Evolutionary conservation across 2,797 vertebrate genomes (phyloP).

Genomic region (Knipowitschia caucasica): DNA sequence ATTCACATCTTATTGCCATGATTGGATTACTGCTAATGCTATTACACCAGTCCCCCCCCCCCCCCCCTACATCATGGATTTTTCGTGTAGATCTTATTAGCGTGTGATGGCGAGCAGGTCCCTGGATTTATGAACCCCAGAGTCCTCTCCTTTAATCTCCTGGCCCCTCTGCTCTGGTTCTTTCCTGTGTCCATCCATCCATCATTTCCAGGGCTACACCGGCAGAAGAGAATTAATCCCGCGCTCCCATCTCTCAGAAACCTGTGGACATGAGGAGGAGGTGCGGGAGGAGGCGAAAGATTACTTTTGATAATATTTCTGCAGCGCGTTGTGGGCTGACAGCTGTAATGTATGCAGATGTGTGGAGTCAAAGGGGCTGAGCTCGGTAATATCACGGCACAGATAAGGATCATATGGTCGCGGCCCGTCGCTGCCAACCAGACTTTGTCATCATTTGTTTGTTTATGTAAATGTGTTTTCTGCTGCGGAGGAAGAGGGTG

Average conservation of each 20-base stretch:
- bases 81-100: conserved; percentile 74
- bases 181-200: conserved; percentile 77
- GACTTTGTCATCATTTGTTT: background rate
- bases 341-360: conserved; percentile 54
- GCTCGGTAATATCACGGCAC: conserved; percentile 23
- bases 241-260: conserved; percentile 75
- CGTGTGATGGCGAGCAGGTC: conserved; percentile 74
- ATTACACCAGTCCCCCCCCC: conserved; percentile 51
- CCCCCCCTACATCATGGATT: conserved; percentile 64
- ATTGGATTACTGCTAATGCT: conserved; percentile 74
- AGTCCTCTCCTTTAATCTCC: conserved; percentile 73
- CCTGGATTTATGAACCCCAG: conserved; percentile 77
- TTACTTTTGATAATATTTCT: conserved; percentile 76
- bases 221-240: conserved; percentile 79
- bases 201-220: conserved; percentile 78
- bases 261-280: conserved; percentile 55
- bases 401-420: conserved; percentile 20
- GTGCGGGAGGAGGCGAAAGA: conserved; percentile 30
- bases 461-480: conserved; percentile 10
- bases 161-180: conserved; percentile 37
- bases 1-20: conserved; percentile 73
- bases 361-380: conserved; percentile 47
- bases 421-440: background rate
- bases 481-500: conserved; percentile 5
- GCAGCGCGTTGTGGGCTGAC: conserved; percentile 44